Evolutionary conservation across 2,888 invertebrate genomes (phyloP).

Genomic region (Conus canariensis): DNA sequence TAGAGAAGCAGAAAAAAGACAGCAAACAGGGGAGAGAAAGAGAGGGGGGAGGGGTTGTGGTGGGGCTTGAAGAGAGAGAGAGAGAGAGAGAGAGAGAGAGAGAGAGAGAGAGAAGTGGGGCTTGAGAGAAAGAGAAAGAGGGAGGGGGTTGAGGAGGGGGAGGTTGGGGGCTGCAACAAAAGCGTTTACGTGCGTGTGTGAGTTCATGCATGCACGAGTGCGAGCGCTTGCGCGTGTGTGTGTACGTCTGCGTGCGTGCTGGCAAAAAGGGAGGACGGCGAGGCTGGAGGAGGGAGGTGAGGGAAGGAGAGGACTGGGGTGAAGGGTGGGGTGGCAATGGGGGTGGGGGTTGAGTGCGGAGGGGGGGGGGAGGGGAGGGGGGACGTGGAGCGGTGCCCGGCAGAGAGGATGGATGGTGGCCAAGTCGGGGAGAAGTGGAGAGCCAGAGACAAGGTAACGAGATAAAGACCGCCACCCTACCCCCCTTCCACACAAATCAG

Average conservation of each 20-base stretch:
- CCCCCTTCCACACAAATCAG: constrained; percentile 16
- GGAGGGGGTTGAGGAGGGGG: not conserved
- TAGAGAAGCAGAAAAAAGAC: not conserved
- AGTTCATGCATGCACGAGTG: not conserved
- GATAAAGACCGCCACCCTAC: constrained; percentile 19
- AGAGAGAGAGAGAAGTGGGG: not conserved
- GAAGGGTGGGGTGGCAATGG: not conserved
- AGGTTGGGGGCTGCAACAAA: too few species aligned
- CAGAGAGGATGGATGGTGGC: not conserved
- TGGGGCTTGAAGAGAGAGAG: not conserved
- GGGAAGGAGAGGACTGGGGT: not conserved
- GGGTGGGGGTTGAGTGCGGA: not conserved
- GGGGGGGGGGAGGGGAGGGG: not conserved
- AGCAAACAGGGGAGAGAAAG: not conserved
- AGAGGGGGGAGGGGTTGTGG: not conserved
- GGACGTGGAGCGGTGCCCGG: not conserved
- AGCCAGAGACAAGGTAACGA: constrained; percentile 9
- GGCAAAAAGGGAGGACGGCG: not conserved
- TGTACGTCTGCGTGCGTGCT: too few species aligned
- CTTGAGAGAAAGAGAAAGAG: not conserved
- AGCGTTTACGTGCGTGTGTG: too few species aligned
- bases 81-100: constrained; percentile 20
- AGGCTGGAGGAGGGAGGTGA: too few species aligned
- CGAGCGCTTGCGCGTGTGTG: too few species aligned
- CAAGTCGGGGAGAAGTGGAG: not conserved